Evolutionary conservation across 2,888 invertebrate species (phyloP), one percentile per base, ranked within the genome.

Genomic region (Sarcophaga rosellei): DNA sequence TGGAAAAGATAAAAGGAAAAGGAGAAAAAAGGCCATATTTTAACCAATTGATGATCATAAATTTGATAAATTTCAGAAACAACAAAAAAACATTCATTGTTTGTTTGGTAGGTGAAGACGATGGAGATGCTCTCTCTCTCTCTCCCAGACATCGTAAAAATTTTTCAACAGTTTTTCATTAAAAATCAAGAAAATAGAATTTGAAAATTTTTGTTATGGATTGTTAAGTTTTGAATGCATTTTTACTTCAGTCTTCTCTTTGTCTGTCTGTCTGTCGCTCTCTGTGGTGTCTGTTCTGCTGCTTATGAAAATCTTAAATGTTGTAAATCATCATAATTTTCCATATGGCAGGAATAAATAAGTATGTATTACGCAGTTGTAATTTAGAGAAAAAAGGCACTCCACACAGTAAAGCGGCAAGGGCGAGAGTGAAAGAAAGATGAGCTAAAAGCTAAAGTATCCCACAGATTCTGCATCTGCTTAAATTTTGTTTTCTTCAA

Each of bases 321-420:
- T 77, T 86, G 83, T 88, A 88, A 88, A 88, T 88, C 86, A 88
- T 88, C 80, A 91, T 90, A 90, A 90, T 91, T 90, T 91, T 88
- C 89, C 86, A 86, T 86, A 84, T 81, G 86, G 83, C 83, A 84
- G 63, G 69, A 78, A 84, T 78, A 84, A 70, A 78, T 78, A 84
- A 66, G 74, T 83, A 81, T 77, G 74, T 83, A 81, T 77, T 77
- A 83, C 73, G 79, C 82, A 72, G 76, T 79, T 72, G 61, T 66
- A 65, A 75, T 74, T 25, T 74, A 63, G 57, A 35, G 21, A 81
- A 0, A 69, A 73, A 62, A 25, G 5, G 5, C 4, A 25, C 4
- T 25, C 25, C 6, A 25, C 25, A 25, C 25, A 6, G 25, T 35
- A 1, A 35, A 10, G 1, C 35, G 8, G 35, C 10, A 35, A 35